phyloP scores from a whole-genome alignment of 1,140 invertebrate species.

The Formica exsecta region DNA sequence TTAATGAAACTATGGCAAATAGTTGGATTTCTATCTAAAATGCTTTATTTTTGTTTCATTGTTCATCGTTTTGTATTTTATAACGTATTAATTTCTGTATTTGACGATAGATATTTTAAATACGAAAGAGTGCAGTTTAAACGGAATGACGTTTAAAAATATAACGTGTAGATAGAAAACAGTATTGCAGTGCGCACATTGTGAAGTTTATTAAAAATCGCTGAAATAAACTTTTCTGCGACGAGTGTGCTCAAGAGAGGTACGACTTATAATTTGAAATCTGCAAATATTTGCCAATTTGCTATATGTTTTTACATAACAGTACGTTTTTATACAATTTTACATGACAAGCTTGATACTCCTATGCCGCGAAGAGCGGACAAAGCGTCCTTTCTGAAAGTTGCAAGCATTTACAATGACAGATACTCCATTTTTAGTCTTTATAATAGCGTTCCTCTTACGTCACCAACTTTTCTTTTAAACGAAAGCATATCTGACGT shows the following conservation, averaged over 20 bases:
- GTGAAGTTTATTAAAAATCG: constrained; percentile 57
- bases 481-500: constrained; percentile 16
- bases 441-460: constrained; percentile 33
- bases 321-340: constrained; percentile 49
- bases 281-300: constrained; percentile 56
- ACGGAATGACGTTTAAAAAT: constrained; percentile 53
- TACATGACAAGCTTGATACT: constrained; percentile 40
- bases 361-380: not conserved
- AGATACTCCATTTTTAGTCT: constrained; percentile 44
- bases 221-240: constrained; percentile 30
- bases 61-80: constrained; percentile 48
- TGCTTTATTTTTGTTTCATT: constrained; percentile 57
- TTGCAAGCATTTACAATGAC: constrained; percentile 54
- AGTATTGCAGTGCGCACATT: constrained; percentile 10
- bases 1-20: constrained; percentile 33
- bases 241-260: not conserved
- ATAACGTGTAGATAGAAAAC: constrained; percentile 36
- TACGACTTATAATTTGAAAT: constrained; percentile 52
- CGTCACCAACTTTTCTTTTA: constrained; percentile 39
- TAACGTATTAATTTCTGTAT: constrained; percentile 38
- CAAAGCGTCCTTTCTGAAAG: constrained; percentile 47
- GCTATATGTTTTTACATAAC: constrained; percentile 32
- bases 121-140: constrained; percentile 32
- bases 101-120: constrained; percentile 60
- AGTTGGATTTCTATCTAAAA: not conserved